Evolutionary conservation across 2,888 invertebrate species (phyloP).

Genomic region (Noctua fimbriata): DNA sequence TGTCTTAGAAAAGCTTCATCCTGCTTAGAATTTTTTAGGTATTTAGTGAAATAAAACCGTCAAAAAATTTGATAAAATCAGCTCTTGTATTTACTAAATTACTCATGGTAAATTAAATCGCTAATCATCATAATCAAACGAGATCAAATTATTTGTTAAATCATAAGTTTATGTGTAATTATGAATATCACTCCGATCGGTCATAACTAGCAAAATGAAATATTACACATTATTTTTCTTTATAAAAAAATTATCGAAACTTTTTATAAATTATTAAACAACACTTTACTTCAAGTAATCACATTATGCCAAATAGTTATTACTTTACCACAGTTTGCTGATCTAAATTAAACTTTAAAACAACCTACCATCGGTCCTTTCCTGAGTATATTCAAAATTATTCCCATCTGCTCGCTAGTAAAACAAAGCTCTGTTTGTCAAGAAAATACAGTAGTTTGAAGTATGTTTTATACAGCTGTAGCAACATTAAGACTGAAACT

Average conservation of each 20-base stretch:
- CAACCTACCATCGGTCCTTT: background rate
- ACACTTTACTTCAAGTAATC: background rate
- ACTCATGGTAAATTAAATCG: background rate
- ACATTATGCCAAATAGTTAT: slow-evolving; percentile 18
- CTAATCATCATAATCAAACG: too few relatives aligned
- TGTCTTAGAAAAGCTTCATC: too few relatives aligned
- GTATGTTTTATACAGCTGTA: slow-evolving; percentile 17
- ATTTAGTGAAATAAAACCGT: background rate
- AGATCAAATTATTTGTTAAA: background rate
- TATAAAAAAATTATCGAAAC: background rate
- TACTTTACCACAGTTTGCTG: slow-evolving; percentile 4
- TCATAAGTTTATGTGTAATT: background rate
- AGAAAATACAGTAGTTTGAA: slow-evolving; percentile 35
- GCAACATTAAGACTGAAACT: slow-evolving; percentile 9
- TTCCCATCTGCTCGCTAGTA: slow-evolving; percentile 15
- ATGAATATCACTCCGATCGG: background rate
- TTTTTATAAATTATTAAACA: slow-evolving; percentile 2
- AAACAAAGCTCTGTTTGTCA: slow-evolving; percentile 18
- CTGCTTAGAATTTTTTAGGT: background rate
- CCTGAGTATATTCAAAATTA: slow-evolving; percentile 34
- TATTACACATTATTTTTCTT: background rate
- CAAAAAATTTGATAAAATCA: background rate
- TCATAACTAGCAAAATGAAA: background rate
- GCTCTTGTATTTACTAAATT: background rate
- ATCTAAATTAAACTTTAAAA: slow-evolving; percentile 26